Evolutionary conservation across 2,113 vertebrate genomes (phyloP), one percentile per base, ranked within the genome.

Genomic region (Tyrannus savana): DNA sequence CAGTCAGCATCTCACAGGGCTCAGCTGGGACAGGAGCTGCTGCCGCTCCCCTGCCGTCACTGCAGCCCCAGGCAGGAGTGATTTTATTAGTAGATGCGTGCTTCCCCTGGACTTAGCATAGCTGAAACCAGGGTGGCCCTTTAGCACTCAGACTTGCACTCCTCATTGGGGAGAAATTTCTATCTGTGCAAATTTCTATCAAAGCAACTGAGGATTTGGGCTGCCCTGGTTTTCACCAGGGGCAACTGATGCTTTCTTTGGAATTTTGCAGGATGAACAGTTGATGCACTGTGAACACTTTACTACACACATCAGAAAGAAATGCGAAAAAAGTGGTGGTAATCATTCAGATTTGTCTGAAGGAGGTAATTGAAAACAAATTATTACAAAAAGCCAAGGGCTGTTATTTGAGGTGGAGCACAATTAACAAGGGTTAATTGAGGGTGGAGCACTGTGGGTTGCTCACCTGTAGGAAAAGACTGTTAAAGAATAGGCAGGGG

Each of bases 321-420:
- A 76, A 52, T 44, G 55, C 33, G 6, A 19, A 58, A 69, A 75
- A 78, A 66, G 6, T 10, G 35, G 46, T 3, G 2, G 52, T 67
- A 63, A 71, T 52, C 0, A 1, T 67, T 97, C 24, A 74, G 81
- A 39, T 81, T 93, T 77, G 27, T 62, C 64, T 4, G 3, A 91
- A 91, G 69, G 80, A 75, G 19, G 47, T 69, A 94, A 83, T 35
- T 73, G 55, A 71, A 76, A 83, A 23, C 55, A 93, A 95, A 93
- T 64, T 41, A 60, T 59, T 74, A 21, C 46, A 37, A 41, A 86
- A 87, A 91, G 56, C 50, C 35, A 42, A 2, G 41, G 6, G 33
- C 42, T 1, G 4, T 16, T 93, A 87, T 77, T 66, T 93, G 85
- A 1, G 6, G 27, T 80, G 75, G 50, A 71, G 37, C 13, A 16